phyloP scores from a whole-genome alignment of 2,113 vertebrate genomes.

The Pterophyllum scalare region DNA sequence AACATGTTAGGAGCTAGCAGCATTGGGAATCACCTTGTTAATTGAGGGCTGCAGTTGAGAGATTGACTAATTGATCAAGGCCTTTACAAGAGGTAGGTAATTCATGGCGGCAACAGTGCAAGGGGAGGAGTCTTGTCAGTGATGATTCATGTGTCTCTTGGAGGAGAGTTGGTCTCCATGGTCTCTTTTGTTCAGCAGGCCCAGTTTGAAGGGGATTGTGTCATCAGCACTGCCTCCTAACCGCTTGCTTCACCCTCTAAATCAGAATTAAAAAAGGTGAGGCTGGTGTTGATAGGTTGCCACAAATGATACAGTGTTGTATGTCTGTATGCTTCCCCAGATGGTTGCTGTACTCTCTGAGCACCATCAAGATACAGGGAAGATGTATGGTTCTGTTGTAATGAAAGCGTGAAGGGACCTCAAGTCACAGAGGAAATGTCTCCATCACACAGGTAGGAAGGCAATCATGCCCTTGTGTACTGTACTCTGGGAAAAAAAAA shows the following conservation, averaged over 20 bases:
- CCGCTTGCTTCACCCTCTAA: constrained; percentile 61
- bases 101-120: constrained; percentile 59
- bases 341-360: constrained; percentile 57
- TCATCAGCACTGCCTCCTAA: constrained; percentile 62
- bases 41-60: constrained; percentile 77
- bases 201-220: constrained; percentile 55
- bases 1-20: constrained; percentile 59
- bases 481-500: constrained; percentile 51
- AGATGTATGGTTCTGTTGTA: constrained; percentile 79
- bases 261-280: constrained; percentile 79
- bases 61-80: constrained; percentile 84
- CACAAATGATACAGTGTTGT: constrained; percentile 79
- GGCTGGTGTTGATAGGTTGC: constrained; percentile 76
- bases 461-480: constrained; percentile 73
- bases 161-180: constrained; percentile 63
- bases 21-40: constrained; percentile 75
- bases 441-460: constrained; percentile 73
- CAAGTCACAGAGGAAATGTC: constrained; percentile 73
- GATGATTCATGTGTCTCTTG: constrained; percentile 78
- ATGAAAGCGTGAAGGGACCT: constrained; percentile 77
- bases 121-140: constrained; percentile 74
- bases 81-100: constrained; percentile 73
- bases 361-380: constrained; percentile 64
- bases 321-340: constrained; percentile 68
- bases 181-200: constrained; percentile 75